Evolutionary conservation across 2,113 vertebrate species (phyloP).

Genomic region (Ranitomeya imitator): DNA sequence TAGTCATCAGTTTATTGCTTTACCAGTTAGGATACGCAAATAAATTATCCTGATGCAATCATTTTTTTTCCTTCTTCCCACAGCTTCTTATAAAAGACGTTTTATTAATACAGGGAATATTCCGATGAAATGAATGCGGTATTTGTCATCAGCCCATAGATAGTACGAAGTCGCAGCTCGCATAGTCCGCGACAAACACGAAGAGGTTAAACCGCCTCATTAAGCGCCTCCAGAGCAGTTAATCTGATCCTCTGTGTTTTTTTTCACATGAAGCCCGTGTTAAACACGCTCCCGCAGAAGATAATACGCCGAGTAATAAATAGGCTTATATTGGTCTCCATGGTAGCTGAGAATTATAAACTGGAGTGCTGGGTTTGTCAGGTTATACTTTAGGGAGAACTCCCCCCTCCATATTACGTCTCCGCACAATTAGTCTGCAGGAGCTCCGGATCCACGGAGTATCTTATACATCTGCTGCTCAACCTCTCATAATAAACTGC

Average conservation of each 20-base stretch:
- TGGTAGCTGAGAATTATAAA: constrained; percentile 73
- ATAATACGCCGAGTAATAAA: constrained; percentile 71
- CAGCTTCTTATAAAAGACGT: neutral
- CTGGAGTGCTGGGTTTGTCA: constrained; percentile 60
- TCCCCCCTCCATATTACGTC: neutral
- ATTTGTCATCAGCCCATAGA: neutral
- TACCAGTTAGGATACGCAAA: neutral
- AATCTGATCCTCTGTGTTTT: constrained; percentile 12
- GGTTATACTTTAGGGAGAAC: constrained; percentile 38
- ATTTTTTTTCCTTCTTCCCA: neutral
- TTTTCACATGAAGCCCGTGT: constrained; percentile 35
- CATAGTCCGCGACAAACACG: neutral
- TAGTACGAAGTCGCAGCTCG: neutral
- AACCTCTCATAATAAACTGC: neutral
- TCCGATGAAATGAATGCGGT: neutral
- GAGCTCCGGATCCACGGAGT: neutral
- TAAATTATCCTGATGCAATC: neutral
- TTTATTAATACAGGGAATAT: neutral
- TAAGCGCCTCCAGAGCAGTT: constrained; percentile 35
- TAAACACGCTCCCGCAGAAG: constrained; percentile 49
- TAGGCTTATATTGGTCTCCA: constrained; percentile 75
- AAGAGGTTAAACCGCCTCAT: constrained; percentile 44
- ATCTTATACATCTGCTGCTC: neutral
- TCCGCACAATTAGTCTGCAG: neutral
- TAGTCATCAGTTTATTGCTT: neutral